These are phyloP conservation scores for Pimpla rufipes DNA, from an alignment of 2,888 invertebrate species.

Conservation along the genomic window DNA sequence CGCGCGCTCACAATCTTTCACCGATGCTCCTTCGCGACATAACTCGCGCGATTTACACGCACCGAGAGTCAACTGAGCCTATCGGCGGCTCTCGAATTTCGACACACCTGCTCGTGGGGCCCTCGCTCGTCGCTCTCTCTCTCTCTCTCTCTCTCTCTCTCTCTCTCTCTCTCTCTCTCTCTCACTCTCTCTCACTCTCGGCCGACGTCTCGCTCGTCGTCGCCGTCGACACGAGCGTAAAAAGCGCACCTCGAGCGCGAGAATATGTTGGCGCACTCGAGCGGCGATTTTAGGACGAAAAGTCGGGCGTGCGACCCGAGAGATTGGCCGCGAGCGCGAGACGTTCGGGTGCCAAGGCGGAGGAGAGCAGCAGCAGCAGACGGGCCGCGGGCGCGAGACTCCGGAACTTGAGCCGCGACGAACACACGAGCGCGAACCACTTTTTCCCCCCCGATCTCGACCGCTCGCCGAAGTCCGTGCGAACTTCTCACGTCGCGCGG, in stretches of 20 bases:
- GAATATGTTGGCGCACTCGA: no score
- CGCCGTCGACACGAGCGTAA: no score
- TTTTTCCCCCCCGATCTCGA: neutral
- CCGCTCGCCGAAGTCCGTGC: neutral
- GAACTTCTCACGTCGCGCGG: slow-evolving; percentile 27
- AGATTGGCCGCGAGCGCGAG: no score
- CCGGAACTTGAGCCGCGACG: neutral
- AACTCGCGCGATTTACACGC: neutral
- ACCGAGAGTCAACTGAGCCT: neutral
- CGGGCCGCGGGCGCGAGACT: neutral
- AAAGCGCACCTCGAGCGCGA: no score
- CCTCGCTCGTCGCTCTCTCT: neutral
- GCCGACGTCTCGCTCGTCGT: no score
- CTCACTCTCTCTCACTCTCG: no score
- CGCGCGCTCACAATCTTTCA: neutral
- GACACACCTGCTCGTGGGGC: slow-evolving; percentile 23
- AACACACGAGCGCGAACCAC: slow-evolving; percentile 22
- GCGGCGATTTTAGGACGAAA: no score
- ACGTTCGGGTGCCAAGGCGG: no score
- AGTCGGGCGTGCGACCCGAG: no score
- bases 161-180: no score
- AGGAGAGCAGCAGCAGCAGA: no score
- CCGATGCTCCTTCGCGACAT: neutral
- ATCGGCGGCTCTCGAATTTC: slow-evolving; percentile 26
- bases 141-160: no score